phyloP scores from a whole-genome alignment of 1,140 invertebrate genomes.

The Lethrus apterus region DNA sequence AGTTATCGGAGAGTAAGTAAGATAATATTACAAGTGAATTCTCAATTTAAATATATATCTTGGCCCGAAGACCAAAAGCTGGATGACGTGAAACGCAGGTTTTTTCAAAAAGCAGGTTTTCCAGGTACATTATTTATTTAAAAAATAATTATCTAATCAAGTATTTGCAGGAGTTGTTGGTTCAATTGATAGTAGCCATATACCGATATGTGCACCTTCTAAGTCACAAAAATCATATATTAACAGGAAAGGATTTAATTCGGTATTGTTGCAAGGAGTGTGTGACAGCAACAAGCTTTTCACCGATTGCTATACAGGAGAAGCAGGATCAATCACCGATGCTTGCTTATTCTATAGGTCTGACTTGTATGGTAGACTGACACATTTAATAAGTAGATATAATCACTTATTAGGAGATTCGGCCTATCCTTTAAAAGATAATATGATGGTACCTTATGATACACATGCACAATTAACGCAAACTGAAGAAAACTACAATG shows the following conservation, averaged over 20 bases:
- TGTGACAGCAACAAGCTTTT: not conserved
- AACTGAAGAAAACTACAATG: conserved; percentile 9
- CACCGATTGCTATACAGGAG: conserved; percentile 1
- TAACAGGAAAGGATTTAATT: conserved; percentile 1
- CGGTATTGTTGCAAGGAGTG: conserved; percentile 4
- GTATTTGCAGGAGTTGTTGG: too few species aligned
- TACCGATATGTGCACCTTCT: too few species aligned
- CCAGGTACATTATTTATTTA: too few species aligned
- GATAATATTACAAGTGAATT: too few species aligned
- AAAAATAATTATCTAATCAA: too few species aligned
- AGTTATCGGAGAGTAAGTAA: too few species aligned
- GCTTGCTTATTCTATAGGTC: not conserved
- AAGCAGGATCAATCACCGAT: not conserved
- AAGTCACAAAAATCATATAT: too few species aligned
- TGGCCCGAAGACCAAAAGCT: too few species aligned
- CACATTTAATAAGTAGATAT: not conserved
- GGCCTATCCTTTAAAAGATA: not conserved
- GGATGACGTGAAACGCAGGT: too few species aligned
- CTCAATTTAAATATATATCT: too few species aligned
- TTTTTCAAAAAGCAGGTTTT: too few species aligned
- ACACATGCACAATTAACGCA: conserved; percentile 4
- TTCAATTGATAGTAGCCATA: too few species aligned
- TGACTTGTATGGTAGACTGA: not conserved
- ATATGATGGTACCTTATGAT: conserved; percentile 13
- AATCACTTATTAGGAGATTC: conserved; percentile 5